Base-by-base conservation (phyloP, 2,113 vertebrate genomes). In the Sisor rabdophorus region DNA sequence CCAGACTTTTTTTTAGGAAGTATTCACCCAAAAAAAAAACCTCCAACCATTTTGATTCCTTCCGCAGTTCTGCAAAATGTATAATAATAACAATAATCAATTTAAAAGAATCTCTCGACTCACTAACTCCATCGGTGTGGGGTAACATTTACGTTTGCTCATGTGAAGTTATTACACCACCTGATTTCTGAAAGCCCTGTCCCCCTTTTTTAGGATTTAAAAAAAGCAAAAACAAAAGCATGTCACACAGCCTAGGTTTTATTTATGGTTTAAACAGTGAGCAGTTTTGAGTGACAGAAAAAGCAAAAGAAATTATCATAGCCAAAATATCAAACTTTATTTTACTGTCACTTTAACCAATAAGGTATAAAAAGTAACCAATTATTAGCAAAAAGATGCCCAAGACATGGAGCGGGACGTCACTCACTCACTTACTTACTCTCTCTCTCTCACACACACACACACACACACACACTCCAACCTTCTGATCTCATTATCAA, bases 341-440 rank as follows among this genome's bases (percentile, higher is more conserved):
- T 64, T 64, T 44, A 64, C 5, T 2, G 11, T n/a, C 60, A n/a
- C 10, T 44, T 64, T 20, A 44, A 22, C 10, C 12, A 7, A 13
- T 36, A 64, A 22, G 36, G 20, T 64, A 15, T 22, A 15, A 64
- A 44, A 20, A 44, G 61, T 64, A 64, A 44, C 60, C 32, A 13
- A 15, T 22, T 56, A 56, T 40, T 56, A 55, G 16, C 69, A 40
- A 44, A 54, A 56, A 71, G 28, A 71, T 17, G 20, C 69, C 70
- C 44, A 19, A 72, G 32, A 55, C 20, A 55, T 15, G n/a, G 52
- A 58, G 70, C 15, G 12, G 30, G 55, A 71, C 52, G 1, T 9
- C 50, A n/a, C 44, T 0, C 16, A 9, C 15, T 4, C 50, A 12
- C 68, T 15, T 22, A 68, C n/a, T 28, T 48, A 48, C 52, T 40